Evolutionary conservation across 2,888 invertebrate species (phyloP).

Genomic region (Oscheius sp.): DNA sequence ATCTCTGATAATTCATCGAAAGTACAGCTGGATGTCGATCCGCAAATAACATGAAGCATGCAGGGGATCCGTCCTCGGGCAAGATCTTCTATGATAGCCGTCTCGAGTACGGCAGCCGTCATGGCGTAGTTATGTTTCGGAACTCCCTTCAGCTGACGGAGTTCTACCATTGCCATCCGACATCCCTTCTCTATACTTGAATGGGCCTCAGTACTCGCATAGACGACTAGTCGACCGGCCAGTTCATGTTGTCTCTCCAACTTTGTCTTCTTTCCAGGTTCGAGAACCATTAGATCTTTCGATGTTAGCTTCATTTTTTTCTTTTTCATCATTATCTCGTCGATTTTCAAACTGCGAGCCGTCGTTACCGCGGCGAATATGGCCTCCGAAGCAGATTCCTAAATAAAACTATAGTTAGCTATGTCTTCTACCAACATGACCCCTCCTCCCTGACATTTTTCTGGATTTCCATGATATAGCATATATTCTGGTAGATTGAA

Average conservation of each 20-base stretch:
- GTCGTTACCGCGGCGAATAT: constrained; percentile 14
- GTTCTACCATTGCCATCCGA: constrained; percentile 86
- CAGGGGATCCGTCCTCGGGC: constrained; percentile 86
- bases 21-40: constrained; percentile 93
- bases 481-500: constrained; percentile 17
- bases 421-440: neutral
- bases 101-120: constrained; percentile 79
- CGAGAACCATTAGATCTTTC: neutral
- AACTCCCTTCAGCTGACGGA: constrained; percentile 84
- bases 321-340: neutral
- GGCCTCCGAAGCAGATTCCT: constrained; percentile 22
- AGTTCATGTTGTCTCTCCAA: constrained; percentile 10
- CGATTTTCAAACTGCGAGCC: constrained; percentile 11
- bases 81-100: constrained; percentile 77
- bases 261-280: neutral
- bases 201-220: constrained; percentile 77
- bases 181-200: constrained; percentile 95
- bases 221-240: constrained; percentile 9
- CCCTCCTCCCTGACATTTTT: constrained; percentile 14
- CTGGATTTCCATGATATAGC: constrained; percentile 16
- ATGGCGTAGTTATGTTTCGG: constrained; percentile 82
- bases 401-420: neutral
- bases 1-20: constrained; percentile 91
- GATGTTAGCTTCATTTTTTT: neutral
- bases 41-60: constrained; percentile 87